Evolutionary conservation across 2,888 invertebrate genomes (phyloP).

Genomic region (Parasteatoda lunata): DNA sequence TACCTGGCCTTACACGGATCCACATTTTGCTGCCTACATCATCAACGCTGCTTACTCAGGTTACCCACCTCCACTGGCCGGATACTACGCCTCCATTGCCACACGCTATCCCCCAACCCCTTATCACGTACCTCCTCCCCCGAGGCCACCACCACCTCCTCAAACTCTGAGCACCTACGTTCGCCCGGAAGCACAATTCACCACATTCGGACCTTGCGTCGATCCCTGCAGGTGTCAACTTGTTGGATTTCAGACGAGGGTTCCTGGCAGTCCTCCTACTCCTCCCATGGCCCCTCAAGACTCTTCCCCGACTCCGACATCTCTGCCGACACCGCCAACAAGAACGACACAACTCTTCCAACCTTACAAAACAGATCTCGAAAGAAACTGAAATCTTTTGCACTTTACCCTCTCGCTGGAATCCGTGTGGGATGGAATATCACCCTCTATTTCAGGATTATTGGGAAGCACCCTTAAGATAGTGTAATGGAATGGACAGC

Average conservation of each 20-base stretch:
- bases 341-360: slow-evolving; percentile 78
- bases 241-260: slow-evolving; percentile 21
- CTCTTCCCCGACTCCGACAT: not conserved
- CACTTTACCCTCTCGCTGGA: too few species aligned
- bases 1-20: slow-evolving; percentile 96
- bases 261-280: slow-evolving; percentile 33
- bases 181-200: not conserved
- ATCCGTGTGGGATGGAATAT: too few species aligned
- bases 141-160: slow-evolving; percentile 41
- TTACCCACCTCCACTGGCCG: slow-evolving; percentile 75
- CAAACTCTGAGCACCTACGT: slow-evolving; percentile 22
- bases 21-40: slow-evolving; percentile 90
- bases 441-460: too few species aligned
- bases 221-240: slow-evolving; percentile 70
- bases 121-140: slow-evolving; percentile 38
- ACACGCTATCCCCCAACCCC: slow-evolving; percentile 66
- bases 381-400: slow-evolving; percentile 43
- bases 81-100: slow-evolving; percentile 67
- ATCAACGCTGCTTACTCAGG: slow-evolving; percentile 85
- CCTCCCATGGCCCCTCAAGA: not conserved
- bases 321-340: not conserved
- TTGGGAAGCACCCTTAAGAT: too few species aligned
- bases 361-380: slow-evolving; percentile 82
- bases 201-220: slow-evolving; percentile 37
- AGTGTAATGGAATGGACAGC: too few species aligned